Base-by-base conservation (phyloP, 2,888 invertebrate genomes). In the Drosophila nr. perissopoda region DNA sequence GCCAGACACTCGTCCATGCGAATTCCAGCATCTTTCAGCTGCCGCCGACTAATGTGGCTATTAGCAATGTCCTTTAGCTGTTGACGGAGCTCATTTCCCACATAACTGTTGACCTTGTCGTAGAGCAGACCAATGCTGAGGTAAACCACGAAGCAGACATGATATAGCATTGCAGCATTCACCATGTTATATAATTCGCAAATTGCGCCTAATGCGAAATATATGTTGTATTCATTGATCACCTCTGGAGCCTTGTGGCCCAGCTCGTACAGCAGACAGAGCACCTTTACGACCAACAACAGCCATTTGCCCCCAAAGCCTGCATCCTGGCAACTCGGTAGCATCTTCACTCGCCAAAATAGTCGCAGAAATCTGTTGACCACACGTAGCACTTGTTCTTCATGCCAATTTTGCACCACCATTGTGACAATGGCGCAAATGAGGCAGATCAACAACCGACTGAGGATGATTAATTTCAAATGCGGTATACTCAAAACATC, bases 131-230 rank as follows among this genome's bases (percentile, higher is more conserved):
- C 87, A n/a, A 89, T 60, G 31, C 75, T 76, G 2, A 89, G 70
- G 25, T 81, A 89, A 3, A 75, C 85, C 38, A 89, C 36, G n/a
- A 83, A 87, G 1, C 73, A 73, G 4, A 83, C 56, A 21, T 89
- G 66, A 29, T 69, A 11, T 1, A 80, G 65, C 64, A 90, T 61
- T 6, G 54, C n/a, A 3, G 69, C 49, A 34, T 69, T 72, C 1
- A 65, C 33, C 1, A 52, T 33, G 1, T 58, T 48, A n/a, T 72
- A 65, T 1, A 56, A 18, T 0, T 85, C 75, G 5, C 54, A 48
- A 2, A 70, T 0, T 0, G 27, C 0, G 0, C 2, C 25, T 0
- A 31, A 4, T 5, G 10, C 2, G 0, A 6, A 62, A 2, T 0
- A 10, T 0, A 0, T 0, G 1, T 16, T 36, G 0, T 29, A 36